Evolutionary conservation across 2,797 vertebrate species (phyloP).

Genomic region (Podarcis lilfordi): DNA sequence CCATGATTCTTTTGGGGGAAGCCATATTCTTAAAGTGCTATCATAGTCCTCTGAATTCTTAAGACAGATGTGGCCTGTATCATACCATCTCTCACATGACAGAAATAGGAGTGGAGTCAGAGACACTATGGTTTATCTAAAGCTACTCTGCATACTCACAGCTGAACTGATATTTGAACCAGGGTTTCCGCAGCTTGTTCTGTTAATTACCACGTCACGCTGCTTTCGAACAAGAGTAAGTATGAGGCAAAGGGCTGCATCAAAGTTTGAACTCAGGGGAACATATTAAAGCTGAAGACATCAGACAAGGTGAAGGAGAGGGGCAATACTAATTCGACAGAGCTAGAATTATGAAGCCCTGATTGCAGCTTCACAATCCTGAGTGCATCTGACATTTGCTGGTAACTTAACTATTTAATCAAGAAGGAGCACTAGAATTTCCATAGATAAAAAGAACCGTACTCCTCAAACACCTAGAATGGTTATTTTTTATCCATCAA

Average conservation of each 20-base stretch:
- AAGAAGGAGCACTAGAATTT: neutral
- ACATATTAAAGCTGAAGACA: neutral
- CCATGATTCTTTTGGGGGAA: too few relatives aligned
- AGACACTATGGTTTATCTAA: neutral
- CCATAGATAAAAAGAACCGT: neutral
- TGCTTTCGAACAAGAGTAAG: neutral
- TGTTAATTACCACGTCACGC: neutral
- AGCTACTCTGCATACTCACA: neutral
- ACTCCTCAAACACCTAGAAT: neutral
- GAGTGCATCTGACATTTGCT: neutral
- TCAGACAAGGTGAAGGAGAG: neutral
- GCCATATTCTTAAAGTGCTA: too few relatives aligned
- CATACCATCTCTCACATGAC: neutral
- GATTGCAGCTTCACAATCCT: neutral
- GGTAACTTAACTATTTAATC: neutral
- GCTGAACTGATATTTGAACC: neutral
- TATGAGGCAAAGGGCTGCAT: neutral
- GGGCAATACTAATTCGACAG: conserved; percentile 10
- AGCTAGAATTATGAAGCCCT: neutral
- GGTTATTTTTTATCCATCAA: neutral
- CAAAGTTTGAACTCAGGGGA: neutral
- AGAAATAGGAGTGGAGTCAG: neutral
- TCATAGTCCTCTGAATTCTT: too few relatives aligned
- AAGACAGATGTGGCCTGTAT: too few relatives aligned
- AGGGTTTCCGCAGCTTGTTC: neutral